A percentile compares a stretch with the other conserved stretches of the same genome.
Conservation (phyloP, 1,140 invertebrate genomes). For the Oncopodura yosiiana region DNA sequence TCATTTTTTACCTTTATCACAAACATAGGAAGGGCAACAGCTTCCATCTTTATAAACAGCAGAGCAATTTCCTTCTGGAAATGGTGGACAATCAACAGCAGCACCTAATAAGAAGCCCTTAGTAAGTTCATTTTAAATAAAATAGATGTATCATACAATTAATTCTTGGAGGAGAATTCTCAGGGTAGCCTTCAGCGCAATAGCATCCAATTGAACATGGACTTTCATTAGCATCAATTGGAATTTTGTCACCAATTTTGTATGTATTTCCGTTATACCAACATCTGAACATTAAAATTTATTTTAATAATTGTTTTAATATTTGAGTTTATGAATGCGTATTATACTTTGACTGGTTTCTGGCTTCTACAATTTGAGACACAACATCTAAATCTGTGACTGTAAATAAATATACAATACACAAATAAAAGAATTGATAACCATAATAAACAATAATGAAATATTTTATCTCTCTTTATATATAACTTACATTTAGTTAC, state of each 20-base stretch:
- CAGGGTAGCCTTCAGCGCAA: constrained; percentile 31
- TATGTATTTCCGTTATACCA: constrained; percentile 30
- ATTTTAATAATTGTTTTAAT: no score
- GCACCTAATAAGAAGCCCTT: constrained; percentile 14
- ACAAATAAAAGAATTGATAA: no score
- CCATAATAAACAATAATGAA: no score
- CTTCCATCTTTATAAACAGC: constrained; percentile 5
- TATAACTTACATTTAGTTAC: constrained; percentile 19
- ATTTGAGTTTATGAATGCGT: background rate
- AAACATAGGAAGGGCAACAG: constrained; percentile 20
- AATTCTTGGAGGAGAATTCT: no score
- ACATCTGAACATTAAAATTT: constrained; percentile 28
- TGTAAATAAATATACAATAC: no score
- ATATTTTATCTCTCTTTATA: no score
- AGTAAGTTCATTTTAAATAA: no score
- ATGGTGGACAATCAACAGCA: constrained; percentile 12
- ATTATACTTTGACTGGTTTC: background rate
- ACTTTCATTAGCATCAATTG: constrained; percentile 19
- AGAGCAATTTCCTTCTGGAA: constrained; percentile 15
- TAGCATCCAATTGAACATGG: constrained; percentile 29
- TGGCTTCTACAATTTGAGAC: no score
- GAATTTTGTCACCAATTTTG: constrained; percentile 27
- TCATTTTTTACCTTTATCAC: background rate
- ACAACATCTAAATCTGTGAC: no score
- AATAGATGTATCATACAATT: background rate